Evolutionary conservation across 2,113 vertebrate genomes (phyloP).

Genomic region (Chaetura pelagica): DNA sequence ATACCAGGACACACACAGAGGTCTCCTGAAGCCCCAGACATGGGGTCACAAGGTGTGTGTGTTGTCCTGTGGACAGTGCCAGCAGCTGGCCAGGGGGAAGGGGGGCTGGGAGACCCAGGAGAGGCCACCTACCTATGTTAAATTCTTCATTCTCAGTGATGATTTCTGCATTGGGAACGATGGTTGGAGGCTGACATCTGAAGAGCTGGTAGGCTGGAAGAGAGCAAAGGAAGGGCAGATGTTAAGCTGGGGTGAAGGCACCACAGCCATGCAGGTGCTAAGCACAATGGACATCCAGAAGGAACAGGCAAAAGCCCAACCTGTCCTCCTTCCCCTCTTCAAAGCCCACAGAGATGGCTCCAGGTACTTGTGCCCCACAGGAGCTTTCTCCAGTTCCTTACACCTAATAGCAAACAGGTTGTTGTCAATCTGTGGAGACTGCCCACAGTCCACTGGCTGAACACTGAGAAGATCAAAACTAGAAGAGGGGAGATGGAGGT

Average conservation of each 20-base stretch:
- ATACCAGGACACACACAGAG: rapidly evolving
- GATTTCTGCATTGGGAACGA: slow-evolving; percentile 93
- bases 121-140: slow-evolving; percentile 84
- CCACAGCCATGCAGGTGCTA: rapidly evolving
- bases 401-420: background rate
- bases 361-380: background rate
- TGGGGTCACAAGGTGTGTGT: rapidly evolving
- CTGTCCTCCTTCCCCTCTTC: background rate
- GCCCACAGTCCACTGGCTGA: no score
- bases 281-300: background rate
- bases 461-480: no score
- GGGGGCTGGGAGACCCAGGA: background rate
- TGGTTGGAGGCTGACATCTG: slow-evolving; percentile 89
- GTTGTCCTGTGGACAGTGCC: rapidly evolving
- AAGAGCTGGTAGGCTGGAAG: slow-evolving; percentile 90
- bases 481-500: no score
- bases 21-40: rapidly evolving
- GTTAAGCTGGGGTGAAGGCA: background rate
- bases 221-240: background rate
- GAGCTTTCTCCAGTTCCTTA: background rate
- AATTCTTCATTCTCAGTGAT: slow-evolving; percentile 94
- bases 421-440: background rate
- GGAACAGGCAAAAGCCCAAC: background rate
- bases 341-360: background rate
- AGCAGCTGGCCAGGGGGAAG: background rate